Evolutionary conservation across 2,888 invertebrate species (phyloP).

Genomic region (Tholera decimalis): DNA sequence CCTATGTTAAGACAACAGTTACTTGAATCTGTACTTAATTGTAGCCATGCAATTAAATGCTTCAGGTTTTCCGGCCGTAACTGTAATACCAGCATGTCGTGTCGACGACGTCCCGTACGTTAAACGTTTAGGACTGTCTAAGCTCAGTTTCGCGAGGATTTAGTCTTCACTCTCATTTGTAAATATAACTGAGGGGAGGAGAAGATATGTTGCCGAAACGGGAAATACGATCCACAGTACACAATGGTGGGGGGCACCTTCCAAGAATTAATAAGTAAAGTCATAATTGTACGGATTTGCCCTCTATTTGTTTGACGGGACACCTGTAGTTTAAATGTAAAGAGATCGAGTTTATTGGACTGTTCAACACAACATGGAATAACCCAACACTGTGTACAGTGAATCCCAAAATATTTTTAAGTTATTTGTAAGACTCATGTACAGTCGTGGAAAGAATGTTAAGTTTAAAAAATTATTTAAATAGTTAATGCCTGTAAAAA

Average conservation of each 20-base stretch:
- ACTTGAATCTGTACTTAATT: conserved; percentile 49
- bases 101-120: background rate
- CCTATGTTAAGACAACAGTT: conserved; percentile 26
- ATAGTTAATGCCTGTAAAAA: conserved; percentile 66
- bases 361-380: conserved; percentile 29
- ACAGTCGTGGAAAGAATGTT: conserved; percentile 69
- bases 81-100: too few relatives aligned
- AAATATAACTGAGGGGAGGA: conserved; percentile 49
- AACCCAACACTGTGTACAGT: conserved; percentile 55
- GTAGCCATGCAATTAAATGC: conserved; percentile 46
- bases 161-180: conserved; percentile 54
- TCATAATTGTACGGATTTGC: conserved; percentile 54
- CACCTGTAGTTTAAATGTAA: conserved; percentile 39
- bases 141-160: conserved; percentile 36
- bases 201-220: conserved; percentile 32
- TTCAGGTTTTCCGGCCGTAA: conserved; percentile 50
- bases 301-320: conserved; percentile 60
- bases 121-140: conserved; percentile 39
- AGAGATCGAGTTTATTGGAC: conserved; percentile 34
- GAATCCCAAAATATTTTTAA: conserved; percentile 48
- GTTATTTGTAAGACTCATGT: conserved; percentile 61
- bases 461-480: conserved; percentile 63
- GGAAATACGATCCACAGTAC: conserved; percentile 42
- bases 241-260: conserved; percentile 40
- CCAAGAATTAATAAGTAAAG: conserved; percentile 30